phyloP scores from a whole-genome alignment of 1,140 invertebrate species.

The Drosophila eugracilis region DNA sequence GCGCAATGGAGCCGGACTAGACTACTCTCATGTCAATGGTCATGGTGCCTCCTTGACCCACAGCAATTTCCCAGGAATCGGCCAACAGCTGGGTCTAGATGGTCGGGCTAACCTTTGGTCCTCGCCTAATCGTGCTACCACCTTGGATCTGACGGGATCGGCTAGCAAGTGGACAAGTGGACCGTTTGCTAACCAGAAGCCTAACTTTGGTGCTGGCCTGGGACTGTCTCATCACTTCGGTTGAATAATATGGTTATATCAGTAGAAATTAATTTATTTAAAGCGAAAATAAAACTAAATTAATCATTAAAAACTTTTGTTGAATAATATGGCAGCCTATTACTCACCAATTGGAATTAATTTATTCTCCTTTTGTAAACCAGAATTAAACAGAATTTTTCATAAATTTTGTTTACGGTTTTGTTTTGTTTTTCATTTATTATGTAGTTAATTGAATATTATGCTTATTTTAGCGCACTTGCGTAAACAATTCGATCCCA shows the following conservation, averaged over 20 bases:
- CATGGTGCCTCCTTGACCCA: conserved; percentile 75
- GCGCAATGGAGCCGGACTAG: conserved; percentile 70
- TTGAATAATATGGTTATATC: conserved; percentile 20
- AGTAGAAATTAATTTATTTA: conserved; percentile 39
- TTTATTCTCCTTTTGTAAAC: neutral
- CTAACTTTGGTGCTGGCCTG: conserved; percentile 60
- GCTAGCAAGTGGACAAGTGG: conserved; percentile 74
- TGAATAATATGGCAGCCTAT: neutral
- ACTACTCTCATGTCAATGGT: conserved; percentile 71
- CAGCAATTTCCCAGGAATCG: conserved; percentile 76
- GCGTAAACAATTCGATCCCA: conserved; percentile 57
- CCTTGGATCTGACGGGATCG: conserved; percentile 61
- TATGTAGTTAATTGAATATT: conserved; percentile 74
- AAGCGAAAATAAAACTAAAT: neutral
- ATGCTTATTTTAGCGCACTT: conserved; percentile 64
- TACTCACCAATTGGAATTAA: neutral
- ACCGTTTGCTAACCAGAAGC: conserved; percentile 54
- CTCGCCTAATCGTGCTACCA: conserved; percentile 71
- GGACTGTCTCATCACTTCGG: conserved; percentile 70
- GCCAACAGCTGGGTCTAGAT: conserved; percentile 66
- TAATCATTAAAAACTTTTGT: neutral
- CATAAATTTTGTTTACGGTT: conserved; percentile 12
- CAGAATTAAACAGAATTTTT: neutral
- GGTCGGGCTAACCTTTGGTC: conserved; percentile 73
- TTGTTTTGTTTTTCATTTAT: conserved; percentile 48